Evolutionary conservation across 2,797 vertebrate genomes (phyloP), one percentile per base, ranked within the genome.

Genomic region (Kryptolebias ocellatus): DNA sequence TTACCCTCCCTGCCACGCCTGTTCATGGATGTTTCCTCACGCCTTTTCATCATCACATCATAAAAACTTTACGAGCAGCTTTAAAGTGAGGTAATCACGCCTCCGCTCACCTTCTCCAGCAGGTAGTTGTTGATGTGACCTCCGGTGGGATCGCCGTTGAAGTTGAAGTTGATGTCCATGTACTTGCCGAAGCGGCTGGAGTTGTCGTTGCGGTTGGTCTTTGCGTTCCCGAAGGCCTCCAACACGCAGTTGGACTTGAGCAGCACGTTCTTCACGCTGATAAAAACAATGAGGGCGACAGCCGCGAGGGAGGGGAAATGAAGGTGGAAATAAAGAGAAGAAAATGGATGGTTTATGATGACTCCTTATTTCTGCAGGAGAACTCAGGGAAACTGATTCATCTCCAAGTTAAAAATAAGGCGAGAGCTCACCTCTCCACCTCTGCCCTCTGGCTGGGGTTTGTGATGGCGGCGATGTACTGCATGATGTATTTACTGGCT

Each of bases 161-260:
- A 98, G 92, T 96, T 96, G 3, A 98, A 98, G 91, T 97, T 96
- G 91, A 98, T 96, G 92, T 98, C 96, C 96, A 98, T 98, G 92
- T 98, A 98, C 78, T 97, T 98, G 56, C 96, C 96, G 0, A 98
- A 97, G 76, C 96, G 95, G 81, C 96, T 98, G 70, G 96, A 98
- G 89, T 98, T 98, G 90, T 98, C 95, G 0, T 98, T 98, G 53
- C 96, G 96, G 75, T 95, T 97, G 15, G 96, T 98, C 76, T 96
- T 96, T 80, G 96, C 96, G 0, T 98, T 98, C 59, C 96, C 96
- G 0, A 98, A 98, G 63, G 96, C 95, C 80, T 98, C 96, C 80
- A 98, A 89, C 64, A 98, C 94, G 0, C 96, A 97, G 88, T 96
- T 98, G 55, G 96, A 98, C 73, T 96, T 96, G 15, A 98, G 94